A percentile compares a stretch with the other conserved stretches of the same genome.
phyloP scores from a whole-genome alignment of 1,140 invertebrate genomes.

The Drosophila nasuta region DNA sequence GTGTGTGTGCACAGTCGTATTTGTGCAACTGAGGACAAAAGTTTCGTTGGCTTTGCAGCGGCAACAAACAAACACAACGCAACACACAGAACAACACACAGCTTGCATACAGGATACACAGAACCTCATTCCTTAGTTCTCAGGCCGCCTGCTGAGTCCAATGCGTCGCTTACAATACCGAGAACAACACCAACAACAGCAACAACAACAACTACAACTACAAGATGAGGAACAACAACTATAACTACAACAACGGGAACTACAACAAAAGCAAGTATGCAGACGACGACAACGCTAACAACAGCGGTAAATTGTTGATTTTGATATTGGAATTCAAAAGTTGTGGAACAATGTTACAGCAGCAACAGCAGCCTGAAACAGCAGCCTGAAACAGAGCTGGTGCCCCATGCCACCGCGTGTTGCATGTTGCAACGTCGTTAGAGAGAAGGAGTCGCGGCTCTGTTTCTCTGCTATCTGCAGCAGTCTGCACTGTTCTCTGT shows the following conservation, averaged over 20 bases:
- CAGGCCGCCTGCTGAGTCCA: constrained; percentile 31
- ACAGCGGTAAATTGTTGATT: constrained; percentile 78
- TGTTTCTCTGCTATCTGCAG: no score
- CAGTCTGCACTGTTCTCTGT: neutral
- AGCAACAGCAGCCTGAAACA: constrained; percentile 4
- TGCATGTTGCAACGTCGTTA: constrained; percentile 68
- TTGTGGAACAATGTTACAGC: constrained; percentile 61
- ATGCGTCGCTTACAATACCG: constrained; percentile 35
- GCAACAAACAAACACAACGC: constrained; percentile 74
- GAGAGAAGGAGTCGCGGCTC: constrained; percentile 16
- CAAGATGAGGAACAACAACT: neutral
- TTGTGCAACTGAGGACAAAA: constrained; percentile 81
- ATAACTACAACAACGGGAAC: constrained; percentile 56
- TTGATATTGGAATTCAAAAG: constrained; percentile 79
- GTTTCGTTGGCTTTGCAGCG: constrained; percentile 80
- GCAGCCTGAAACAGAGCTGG: constrained; percentile 6
- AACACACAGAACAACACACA: constrained; percentile 13
- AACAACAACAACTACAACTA: constrained; percentile 53
- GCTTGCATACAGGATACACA: constrained; percentile 9
- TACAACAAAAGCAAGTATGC: constrained; percentile 39
- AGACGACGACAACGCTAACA: constrained; percentile 61
- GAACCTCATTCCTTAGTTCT: neutral
- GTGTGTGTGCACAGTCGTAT: constrained; percentile 64
- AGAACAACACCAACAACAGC: constrained; percentile 28
- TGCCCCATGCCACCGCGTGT: constrained; percentile 29